Base-by-base conservation (phyloP, 2,113 vertebrate genomes). In the Heterocephalus glaber region DNA sequence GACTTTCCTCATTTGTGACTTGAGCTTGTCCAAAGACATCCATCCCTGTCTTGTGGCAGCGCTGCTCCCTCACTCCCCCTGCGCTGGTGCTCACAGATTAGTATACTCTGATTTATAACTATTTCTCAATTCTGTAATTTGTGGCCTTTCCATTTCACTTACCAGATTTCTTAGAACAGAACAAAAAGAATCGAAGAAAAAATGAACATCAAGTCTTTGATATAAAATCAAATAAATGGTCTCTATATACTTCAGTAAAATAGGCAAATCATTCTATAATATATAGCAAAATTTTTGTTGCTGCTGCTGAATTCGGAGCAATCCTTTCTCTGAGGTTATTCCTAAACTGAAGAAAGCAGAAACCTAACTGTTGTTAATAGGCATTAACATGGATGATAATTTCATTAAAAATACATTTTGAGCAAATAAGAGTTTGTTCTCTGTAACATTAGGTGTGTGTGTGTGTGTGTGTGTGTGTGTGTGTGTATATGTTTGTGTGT, bases 311-410 rank as follows among this genome's bases (percentile, higher is more conserved):
- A 70, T 84, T 95, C 16, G 81, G 22, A 95, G 19, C 13, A 85
- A 4, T 74, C 92, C 63, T 61, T 90, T 92, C 90, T 72, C 16
- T 74, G 68, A 19, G 3, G 26, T 22, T 90, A 70, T 28, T 80
- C 10, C 16, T 84, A 91, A 58, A 12, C 7, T 82, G 14, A 83
- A 80, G 60, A 92, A 19, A 82, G 33, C 17, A 77, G 52, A 92
- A 90, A 86, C 79, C 17, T 93, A 92, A 86, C 19, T 65, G 30
- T 35, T 95, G 41, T 41, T 86, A 86, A 72, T 77, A 92, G 63
- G 28, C 4, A 66, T 72, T 30, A 90, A 91, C 19, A 72, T n/a
- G 38, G 14, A 49, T 22, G n/a, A 63, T 52, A 81, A 92, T 76
- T 86, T 94, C 81, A 92, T 70, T 52, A 77, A 52, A 92, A 93